phyloP scores from a whole-genome alignment of 2,797 vertebrate genomes.

The Rhyacichthys aspro region DNA sequence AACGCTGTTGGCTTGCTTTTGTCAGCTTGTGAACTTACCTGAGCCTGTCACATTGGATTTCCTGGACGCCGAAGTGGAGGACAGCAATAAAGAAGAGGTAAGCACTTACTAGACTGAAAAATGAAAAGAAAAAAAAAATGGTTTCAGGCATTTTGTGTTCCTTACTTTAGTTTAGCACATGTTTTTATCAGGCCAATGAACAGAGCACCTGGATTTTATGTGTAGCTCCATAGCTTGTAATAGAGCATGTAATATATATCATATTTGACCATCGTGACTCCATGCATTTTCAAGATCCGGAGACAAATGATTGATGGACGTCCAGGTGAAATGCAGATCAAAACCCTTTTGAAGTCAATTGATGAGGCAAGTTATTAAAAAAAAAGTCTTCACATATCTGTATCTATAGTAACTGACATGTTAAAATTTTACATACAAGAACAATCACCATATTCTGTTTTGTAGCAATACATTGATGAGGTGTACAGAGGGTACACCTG shows the following conservation, averaged over 20 bases:
- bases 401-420: no score
- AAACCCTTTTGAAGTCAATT: slow-evolving; percentile 91
- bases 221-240: no score
- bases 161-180: slow-evolving; percentile 11
- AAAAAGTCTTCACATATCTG: no score
- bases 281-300: slow-evolving; percentile 83
- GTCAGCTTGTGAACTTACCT: slow-evolving; percentile 91
- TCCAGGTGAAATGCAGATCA: slow-evolving; percentile 89
- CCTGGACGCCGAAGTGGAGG: slow-evolving; percentile 95
- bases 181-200: slow-evolving; percentile 24
- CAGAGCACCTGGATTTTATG: neutral
- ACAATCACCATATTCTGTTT: slow-evolving; percentile 11
- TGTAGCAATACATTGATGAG: slow-evolving; percentile 94
- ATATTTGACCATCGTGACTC: no score
- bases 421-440: neutral
- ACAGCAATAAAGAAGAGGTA: slow-evolving; percentile 94
- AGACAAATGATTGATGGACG: slow-evolving; percentile 95
- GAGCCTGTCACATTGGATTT: slow-evolving; percentile 97
- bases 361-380: slow-evolving; percentile 84
- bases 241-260: no score
- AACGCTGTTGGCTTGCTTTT: slow-evolving; percentile 6
- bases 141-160: slow-evolving; percentile 33
- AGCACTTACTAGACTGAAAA: slow-evolving; percentile 32
- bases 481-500: slow-evolving; percentile 91
- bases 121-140: slow-evolving; percentile 4